Evolutionary conservation across 1,140 invertebrate species (phyloP), one percentile per base, ranked within the genome.

Genomic region (Papilio machaon): DNA sequence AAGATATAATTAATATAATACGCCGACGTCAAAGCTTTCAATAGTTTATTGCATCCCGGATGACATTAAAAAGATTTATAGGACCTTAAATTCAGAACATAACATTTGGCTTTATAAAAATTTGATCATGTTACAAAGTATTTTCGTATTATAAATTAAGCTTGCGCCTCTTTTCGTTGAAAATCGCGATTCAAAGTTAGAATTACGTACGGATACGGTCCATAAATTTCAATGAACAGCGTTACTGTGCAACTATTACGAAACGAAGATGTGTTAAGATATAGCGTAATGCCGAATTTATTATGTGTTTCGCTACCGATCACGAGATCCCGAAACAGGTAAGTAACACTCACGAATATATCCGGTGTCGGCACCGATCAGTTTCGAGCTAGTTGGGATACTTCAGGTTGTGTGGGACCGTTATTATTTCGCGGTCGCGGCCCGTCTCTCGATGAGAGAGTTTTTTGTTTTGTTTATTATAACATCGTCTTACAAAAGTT

Each of bases 151-250:
- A 49, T 58, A 58, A 58, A 13, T 64, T 64, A 64, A 64, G 54
- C 17, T 64, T 11, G 10, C 2, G 19, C 30, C 23, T 67, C 9
- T 67, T 4, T 67, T 67, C 64, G 10, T 35, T 23, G 46, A 60
- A 78, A 78, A n/a, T 60, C 75, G 60, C 75, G 49, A 52, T 78
- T 19, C 17, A 52, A 60, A 60, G 43, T 60, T 23, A 78, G 75
- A 19, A 75, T 60, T 78, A 78, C 75, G 30, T 30, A 76, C 81
- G 47, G 86, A 82, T 54, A 86, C 83, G 86, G 85, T 85, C 86
- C 84, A 85, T 86, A 86, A 88, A 88, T 82, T 81, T 82, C 82
- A 82, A 82, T 83, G 81, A 81, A 80, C 83, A 80, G 38, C 17
- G 73, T 79, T 23, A 79, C 73, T 15, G 46, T 38, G 78, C 60